Percentiles rank a stretch among this genome's conserved stretches.
These are phyloP conservation scores for Anolis carolinensis DNA, from an alignment of 2,113 vertebrate genomes.

Conservation along the genomic window DNA sequence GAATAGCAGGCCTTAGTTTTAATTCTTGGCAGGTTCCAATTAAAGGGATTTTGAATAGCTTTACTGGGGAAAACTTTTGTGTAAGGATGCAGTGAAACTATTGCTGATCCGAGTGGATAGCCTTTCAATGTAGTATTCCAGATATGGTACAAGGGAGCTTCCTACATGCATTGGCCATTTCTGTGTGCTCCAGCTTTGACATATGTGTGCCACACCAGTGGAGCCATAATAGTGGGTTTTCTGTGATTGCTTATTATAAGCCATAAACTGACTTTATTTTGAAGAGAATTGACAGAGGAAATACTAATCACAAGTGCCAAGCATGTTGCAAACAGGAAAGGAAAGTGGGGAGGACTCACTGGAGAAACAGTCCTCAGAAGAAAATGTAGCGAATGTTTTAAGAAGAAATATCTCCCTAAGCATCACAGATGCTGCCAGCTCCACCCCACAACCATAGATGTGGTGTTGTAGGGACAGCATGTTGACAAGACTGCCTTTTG, in stretches of 20 bases:
- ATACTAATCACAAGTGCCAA: not conserved
- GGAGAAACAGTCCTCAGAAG: constrained; percentile 1
- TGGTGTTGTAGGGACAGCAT: not conserved
- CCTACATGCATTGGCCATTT: not conserved
- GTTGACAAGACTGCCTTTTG: not conserved
- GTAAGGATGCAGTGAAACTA: not conserved
- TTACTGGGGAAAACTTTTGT: not conserved
- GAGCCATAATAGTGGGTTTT: not conserved
- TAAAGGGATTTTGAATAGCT: not conserved
- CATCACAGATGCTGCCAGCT: not conserved
- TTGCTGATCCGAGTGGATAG: not conserved
- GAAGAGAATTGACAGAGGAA: constrained; percentile 38
- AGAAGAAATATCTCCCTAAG: constrained; percentile 46
- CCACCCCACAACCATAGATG: not conserved
- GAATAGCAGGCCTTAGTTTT: no score
- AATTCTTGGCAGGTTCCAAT: no score
- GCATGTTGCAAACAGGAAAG: no score
- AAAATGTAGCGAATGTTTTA: not conserved
- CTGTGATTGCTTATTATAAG: no score
- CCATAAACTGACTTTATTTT: no score
- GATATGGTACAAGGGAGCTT: not conserved
- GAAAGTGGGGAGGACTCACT: constrained; percentile 24
- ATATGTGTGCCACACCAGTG: not conserved
- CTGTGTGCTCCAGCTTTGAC: not conserved
- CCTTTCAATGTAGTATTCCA: no score